Evolutionary conservation across 1,140 invertebrate genomes (phyloP).

Genomic region (Eriocheir sinensis): DNA sequence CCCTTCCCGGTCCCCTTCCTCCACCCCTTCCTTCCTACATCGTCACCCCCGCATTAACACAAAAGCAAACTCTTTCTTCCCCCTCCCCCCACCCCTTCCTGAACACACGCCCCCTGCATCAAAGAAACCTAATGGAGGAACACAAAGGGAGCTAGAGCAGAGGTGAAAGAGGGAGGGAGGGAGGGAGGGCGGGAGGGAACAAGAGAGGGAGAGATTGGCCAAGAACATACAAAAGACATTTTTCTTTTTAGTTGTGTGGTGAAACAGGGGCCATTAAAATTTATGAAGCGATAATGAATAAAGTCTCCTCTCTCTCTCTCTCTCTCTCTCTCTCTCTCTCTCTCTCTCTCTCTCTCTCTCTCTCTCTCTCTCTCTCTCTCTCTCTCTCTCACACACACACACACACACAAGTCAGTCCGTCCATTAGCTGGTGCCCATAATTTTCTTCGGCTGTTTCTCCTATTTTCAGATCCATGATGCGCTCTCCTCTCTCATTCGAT

Average conservation of each 20-base stretch:
- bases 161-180: not conserved
- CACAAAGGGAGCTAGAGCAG: not conserved
- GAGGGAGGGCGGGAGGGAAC: not conserved
- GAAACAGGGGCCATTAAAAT: not conserved
- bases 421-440: too few relatives aligned
- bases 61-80: not conserved
- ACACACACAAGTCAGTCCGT: not conserved
- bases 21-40: not conserved
- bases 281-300: not conserved
- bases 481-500: not conserved
- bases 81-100: not conserved
- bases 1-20: too few relatives aligned
- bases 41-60: not conserved
- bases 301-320: too few relatives aligned
- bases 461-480: not conserved
- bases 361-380: constrained; percentile 22
- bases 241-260: not conserved
- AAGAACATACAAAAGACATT: not conserved
- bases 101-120: not conserved
- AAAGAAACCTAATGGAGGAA: constrained; percentile 29
- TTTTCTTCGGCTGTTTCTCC: not conserved
- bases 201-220: not conserved
- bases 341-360: constrained; percentile 22
- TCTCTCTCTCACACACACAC: not conserved
- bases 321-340: constrained; percentile 22